phyloP scores from a whole-genome alignment of 2,888 invertebrate genomes.

The Drosophila merina region DNA sequence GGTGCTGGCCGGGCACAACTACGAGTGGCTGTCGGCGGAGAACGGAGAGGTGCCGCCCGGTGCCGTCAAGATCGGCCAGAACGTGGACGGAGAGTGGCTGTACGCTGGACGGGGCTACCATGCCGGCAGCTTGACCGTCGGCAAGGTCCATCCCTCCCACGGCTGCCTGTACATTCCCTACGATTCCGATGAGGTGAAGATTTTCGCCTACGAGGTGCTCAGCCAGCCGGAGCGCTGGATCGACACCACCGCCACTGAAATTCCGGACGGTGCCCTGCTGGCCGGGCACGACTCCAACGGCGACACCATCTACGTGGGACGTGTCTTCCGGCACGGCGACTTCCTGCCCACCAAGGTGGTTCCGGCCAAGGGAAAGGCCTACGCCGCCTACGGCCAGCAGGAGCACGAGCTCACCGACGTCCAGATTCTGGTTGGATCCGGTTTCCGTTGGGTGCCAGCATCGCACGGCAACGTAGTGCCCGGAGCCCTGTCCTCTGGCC shows the following conservation, averaged over 20 bases:
- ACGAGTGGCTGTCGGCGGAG: constrained; percentile 87
- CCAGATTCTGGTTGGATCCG: constrained; percentile 88
- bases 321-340: constrained; percentile 87
- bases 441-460: constrained; percentile 88
- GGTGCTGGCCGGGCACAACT: constrained; percentile 87
- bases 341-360: constrained; percentile 87
- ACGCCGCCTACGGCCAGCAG: constrained; percentile 86
- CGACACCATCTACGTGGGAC: constrained; percentile 89
- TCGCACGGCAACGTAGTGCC: constrained; percentile 87
- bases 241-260: constrained; percentile 57
- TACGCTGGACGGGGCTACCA: constrained; percentile 88
- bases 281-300: constrained; percentile 90
- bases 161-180: constrained; percentile 85
- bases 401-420: constrained; percentile 88
- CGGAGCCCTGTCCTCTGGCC: constrained; percentile 88
- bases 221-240: constrained; percentile 72
- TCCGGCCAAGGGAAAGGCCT: constrained; percentile 87
- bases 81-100: constrained; percentile 87
- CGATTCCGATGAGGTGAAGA: constrained; percentile 83
- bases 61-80: constrained; percentile 88
- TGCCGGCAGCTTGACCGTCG: constrained; percentile 88
- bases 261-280: constrained; percentile 84
- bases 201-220: constrained; percentile 84
- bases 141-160: constrained; percentile 87
- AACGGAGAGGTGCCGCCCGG: constrained; percentile 87